These are phyloP conservation scores for Neoniphon sammara DNA, from an alignment of 2,797 vertebrate genomes.

Conservation along the genomic window DNA sequence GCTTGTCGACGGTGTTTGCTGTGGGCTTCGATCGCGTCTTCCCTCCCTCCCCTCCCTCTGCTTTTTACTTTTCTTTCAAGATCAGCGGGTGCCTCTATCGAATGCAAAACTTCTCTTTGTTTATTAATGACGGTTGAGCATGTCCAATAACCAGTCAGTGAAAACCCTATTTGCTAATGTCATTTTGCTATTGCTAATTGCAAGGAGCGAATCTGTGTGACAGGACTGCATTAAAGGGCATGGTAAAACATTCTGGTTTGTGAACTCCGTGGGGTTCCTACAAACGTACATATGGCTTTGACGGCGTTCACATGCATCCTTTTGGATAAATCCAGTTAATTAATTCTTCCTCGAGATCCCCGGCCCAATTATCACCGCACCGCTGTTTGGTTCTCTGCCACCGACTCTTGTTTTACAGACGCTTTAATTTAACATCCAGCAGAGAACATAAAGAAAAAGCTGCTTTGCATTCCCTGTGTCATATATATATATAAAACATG, in stretches of 20 bases:
- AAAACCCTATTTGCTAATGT: not conserved
- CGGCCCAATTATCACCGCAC: conserved; percentile 10
- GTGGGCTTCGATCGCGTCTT: not conserved
- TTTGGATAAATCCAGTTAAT: conserved; percentile 8
- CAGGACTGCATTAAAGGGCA: not conserved
- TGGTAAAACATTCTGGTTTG: not conserved
- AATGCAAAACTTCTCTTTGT: conserved; percentile 15
- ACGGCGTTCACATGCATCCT: not conserved
- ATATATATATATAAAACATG: not conserved
- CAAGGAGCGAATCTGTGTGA: not conserved
- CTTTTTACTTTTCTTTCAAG: conserved; percentile 8
- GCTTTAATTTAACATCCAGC: not conserved
- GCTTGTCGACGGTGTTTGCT: conserved; percentile 4
- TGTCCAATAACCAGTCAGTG: not conserved
- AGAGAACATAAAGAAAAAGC: not conserved
- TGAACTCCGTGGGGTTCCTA: too few relatives aligned
- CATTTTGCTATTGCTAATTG: not conserved
- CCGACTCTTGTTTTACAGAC: conserved; percentile 2
- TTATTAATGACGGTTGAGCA: not conserved
- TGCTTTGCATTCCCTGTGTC: not conserved
- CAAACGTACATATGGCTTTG: not conserved
- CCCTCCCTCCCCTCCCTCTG: too few relatives aligned
- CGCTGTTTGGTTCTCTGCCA: not conserved
- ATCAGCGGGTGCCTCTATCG: conserved; percentile 28
- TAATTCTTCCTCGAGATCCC: conserved; percentile 2